Evolutionary conservation across 2,113 vertebrate genomes (phyloP).

Genomic region (Anguilla rostrata): DNA sequence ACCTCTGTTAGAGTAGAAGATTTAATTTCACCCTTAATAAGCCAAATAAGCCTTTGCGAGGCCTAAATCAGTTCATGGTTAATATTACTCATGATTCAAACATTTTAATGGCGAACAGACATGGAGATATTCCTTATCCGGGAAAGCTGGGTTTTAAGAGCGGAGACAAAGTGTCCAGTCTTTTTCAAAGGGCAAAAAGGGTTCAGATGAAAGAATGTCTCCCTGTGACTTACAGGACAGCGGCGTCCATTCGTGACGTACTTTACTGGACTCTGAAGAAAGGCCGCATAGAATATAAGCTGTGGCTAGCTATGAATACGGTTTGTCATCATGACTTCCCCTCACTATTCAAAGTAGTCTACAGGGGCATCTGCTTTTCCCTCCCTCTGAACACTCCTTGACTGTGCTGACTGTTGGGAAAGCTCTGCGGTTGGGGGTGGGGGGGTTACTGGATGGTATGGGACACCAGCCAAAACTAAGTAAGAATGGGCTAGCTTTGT

Average conservation of each 20-base stretch:
- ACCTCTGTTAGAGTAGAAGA: not conserved
- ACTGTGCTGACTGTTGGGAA: not conserved
- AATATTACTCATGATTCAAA: not conserved
- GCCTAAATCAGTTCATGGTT: not conserved
- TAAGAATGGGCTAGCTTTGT: conserved; percentile 17
- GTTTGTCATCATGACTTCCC: not conserved
- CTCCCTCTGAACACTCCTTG: not conserved
- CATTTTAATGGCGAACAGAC: not conserved
- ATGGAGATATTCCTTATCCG: not conserved
- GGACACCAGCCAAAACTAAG: not conserved
- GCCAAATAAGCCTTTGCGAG: not conserved
- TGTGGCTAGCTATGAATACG: not conserved
- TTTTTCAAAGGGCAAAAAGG: conserved; percentile 8
- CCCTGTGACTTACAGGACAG: not conserved
- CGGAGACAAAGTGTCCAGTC: conserved; percentile 13
- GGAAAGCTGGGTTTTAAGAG: not conserved
- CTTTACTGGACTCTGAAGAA: not conserved
- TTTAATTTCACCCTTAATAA: not conserved
- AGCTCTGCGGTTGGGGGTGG: not conserved
- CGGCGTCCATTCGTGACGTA: conserved; percentile 5
- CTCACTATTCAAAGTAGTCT: not conserved
- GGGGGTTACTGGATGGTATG: not conserved
- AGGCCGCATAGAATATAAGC: not conserved
- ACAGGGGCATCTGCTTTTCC: not conserved
- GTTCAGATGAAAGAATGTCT: not conserved